Conservation (phyloP, 2,888 invertebrate genomes). For the Muscina levida region DNA sequence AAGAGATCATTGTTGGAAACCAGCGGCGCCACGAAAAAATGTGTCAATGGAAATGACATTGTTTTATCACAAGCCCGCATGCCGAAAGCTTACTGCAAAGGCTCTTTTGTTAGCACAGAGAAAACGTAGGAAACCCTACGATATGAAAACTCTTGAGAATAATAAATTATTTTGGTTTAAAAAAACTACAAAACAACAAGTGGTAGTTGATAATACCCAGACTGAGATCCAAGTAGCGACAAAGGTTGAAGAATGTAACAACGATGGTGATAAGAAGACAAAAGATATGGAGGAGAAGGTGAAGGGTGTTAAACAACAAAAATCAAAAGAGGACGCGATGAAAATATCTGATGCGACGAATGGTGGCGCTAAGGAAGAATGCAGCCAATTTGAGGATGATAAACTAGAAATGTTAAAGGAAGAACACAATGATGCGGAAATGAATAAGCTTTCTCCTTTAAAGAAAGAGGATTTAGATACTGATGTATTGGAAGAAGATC, state of each 20-base stretch:
- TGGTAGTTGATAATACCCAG: conserved; percentile 22
- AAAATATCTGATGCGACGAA: conserved; percentile 9
- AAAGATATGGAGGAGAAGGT: background rate
- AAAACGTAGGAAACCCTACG: conserved; percentile 86
- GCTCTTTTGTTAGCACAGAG: conserved; percentile 74
- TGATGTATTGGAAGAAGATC: conserved; percentile 1
- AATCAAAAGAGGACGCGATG: conserved; percentile 18
- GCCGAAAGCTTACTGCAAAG: conserved; percentile 70
- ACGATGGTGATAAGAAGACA: conserved; percentile 39
- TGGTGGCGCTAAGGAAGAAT: conserved; percentile 40
- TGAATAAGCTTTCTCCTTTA: conserved; percentile 35
- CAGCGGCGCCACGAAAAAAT: conserved; percentile 87
- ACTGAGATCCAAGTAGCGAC: conserved; percentile 1
- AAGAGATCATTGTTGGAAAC: conserved; percentile 94
- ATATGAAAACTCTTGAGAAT: conserved; percentile 72
- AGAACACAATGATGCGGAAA: conserved; percentile 54
- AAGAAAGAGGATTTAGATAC: conserved; percentile 4
- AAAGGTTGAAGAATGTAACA: conserved; percentile 6
- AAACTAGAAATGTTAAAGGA: conserved; percentile 43
- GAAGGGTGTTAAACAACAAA: conserved; percentile 13
- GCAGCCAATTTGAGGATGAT: conserved; percentile 25
- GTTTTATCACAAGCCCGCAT: conserved; percentile 79
- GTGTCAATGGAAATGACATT: conserved; percentile 88
- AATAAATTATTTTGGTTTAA: conserved; percentile 29
- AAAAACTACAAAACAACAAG: conserved; percentile 7